Base-by-base conservation (phyloP, 2,797 vertebrate species). In the Propithecus perrieri region DNA sequence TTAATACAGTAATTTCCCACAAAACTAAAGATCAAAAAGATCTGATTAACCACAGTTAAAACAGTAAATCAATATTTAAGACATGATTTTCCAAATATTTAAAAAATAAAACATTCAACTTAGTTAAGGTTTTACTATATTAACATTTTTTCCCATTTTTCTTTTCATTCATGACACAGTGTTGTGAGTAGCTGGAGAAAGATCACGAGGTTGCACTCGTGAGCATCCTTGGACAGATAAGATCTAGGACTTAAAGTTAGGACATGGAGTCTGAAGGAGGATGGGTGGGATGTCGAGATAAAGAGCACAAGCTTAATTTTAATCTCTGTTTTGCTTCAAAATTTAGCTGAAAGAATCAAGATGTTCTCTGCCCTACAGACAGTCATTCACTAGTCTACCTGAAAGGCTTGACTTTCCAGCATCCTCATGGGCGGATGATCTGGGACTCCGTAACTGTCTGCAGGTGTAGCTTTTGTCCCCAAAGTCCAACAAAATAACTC, bases 41-140 rank as follows among this genome's bases (percentile, higher is more conserved):
- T 88, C 61, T 85, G 50, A 78, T 83, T 72, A 95, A 76, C 33
- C 30, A 88, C 50, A 94, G 38, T 74, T 74, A 95, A 20, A 92
- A 74, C 22, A 87, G 55, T 85, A 48, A 81, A 76, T 87, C 43
- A 86, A 92, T 92, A 78, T 57, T 94, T 53, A 76, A 96, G 90
- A 57, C 35, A 43, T 46, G 20, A 20, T 85, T 93, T 88, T 74
- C 53, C 43, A 92, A 83, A 86, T 12, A 38, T 43, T 91, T 18
- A 80, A 20, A 57, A 57, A 57, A 57, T 24, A 57, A 89, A 84
- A 87, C 13, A 41, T 46, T 92, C 33, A 78, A 18, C 35, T 87
- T 95, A 61, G 24, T 71, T 80, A 38, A 94, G 76, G 81, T 57
- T 76, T 95, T 85, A n/a, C 90, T 71, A 63, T 41, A 43, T 50